phyloP scores from a whole-genome alignment of 1,140 invertebrate genomes.

The Drosophila sproati region DNA sequence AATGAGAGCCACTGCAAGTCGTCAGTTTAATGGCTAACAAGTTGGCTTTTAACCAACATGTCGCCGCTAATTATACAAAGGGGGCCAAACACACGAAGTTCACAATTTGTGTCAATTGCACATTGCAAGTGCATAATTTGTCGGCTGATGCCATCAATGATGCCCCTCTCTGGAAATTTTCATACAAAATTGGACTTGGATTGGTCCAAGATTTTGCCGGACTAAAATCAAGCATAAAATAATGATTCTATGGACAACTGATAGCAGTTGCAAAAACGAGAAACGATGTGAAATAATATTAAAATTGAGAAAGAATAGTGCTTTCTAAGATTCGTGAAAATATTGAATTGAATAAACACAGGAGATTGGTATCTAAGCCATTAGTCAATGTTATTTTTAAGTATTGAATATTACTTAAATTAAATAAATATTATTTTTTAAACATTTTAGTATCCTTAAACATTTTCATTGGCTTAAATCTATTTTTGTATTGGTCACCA shows the following conservation, averaged over 20 bases:
- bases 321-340: too few relatives aligned
- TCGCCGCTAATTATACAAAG: slow-evolving; percentile 64
- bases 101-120: slow-evolving; percentile 51
- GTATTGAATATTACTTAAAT: too few relatives aligned
- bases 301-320: too few relatives aligned
- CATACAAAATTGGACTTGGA: slow-evolving; percentile 11
- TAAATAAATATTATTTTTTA: too few relatives aligned
- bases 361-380: too few relatives aligned
- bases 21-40: slow-evolving; percentile 46
- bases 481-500: too few relatives aligned
- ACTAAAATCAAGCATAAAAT: slow-evolving; percentile 10
- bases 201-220: background rate
- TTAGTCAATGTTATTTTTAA: too few relatives aligned
- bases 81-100: slow-evolving; percentile 23
- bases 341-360: too few relatives aligned
- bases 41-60: slow-evolving; percentile 51
- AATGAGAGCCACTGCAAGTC: slow-evolving; percentile 51
- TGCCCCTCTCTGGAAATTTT: slow-evolving; percentile 6
- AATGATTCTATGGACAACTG: slow-evolving; percentile 27
- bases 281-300: background rate
- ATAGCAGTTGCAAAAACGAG: background rate
- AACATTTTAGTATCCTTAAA: too few relatives aligned
- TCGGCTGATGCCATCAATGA: slow-evolving; percentile 37
- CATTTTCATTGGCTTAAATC: too few relatives aligned
- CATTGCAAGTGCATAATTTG: slow-evolving; percentile 60